Base-by-base conservation (phyloP, 2,113 vertebrate species). In the Nesogale talazaci region DNA sequence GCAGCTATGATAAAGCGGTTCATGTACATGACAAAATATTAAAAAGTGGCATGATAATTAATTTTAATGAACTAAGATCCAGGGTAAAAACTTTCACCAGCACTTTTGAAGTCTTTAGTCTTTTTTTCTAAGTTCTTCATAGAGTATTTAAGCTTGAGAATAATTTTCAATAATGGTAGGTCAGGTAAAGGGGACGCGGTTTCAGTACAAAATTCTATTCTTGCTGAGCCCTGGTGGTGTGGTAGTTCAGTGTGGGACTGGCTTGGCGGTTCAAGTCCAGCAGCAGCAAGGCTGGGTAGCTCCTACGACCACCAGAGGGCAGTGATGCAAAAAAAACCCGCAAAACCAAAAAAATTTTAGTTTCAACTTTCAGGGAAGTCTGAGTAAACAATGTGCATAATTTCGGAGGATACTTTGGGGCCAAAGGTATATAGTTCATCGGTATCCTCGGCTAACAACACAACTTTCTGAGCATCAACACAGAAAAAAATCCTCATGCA, bases 1-100 rank as follows among this genome's bases (percentile, higher is more conserved):
- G 1, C 20, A 65, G 57, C 20, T 25, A 31, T 2, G 29, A 34
- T 3, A 74, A 12, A 67, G 6, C 3, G 69, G 25, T 25, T 75
- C 23, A 29, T 0, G 3, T 0, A 6, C n/a, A 69, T 20, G 5
- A 57, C 10, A 15, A 59, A 59, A 31, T 3, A 59, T 14, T 61
- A 52, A 90, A 56, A 4, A 40, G 19, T 9, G 31, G 36, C 14
- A 77, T 84, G 16, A 90, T 7, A 91, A 72, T 22, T 65, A 42
- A 29, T 42, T 38, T n/a, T 25, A 17, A 27, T 67, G 10, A 67
- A n/a, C 61, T 40, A 27, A 42, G 34, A 27, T 3, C 42, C 25
- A 31, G n/a, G 75, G 31, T 36, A 56, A 79, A 78, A 65, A 23
- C 15, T 31, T 76, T 3, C 20, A 52, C n/a, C 0, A 20, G 11